Percentiles rank a stretch among this genome's conserved stretches.
These are phyloP conservation scores for Calyptommatus sinebrachiatus DNA, from an alignment of 2,113 vertebrate species.

Conservation along the genomic window DNA sequence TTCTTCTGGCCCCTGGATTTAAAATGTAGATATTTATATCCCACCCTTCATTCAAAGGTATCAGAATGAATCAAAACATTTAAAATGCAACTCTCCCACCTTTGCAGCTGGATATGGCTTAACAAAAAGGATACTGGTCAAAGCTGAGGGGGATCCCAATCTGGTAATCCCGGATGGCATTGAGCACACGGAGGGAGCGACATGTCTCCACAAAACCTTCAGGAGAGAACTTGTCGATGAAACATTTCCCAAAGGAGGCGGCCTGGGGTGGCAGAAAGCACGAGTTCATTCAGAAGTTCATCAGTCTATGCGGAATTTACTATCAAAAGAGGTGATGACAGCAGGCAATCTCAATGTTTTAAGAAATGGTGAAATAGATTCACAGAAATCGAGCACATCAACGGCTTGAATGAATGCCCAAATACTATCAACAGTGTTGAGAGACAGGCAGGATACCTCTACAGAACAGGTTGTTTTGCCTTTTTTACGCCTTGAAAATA, in stretches of 20 bases:
- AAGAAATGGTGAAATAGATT: too few relatives aligned
- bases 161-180: slow-evolving; percentile 82
- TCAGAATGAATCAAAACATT: too few relatives aligned
- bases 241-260: slow-evolving; percentile 87
- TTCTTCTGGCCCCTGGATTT: not conserved
- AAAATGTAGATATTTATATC: too few relatives aligned
- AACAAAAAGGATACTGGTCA: slow-evolving; percentile 76
- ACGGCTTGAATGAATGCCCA: not conserved
- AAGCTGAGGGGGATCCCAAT: slow-evolving; percentile 85
- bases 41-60: too few relatives aligned
- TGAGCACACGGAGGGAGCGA: slow-evolving; percentile 83
- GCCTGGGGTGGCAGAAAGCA: slow-evolving; percentile 63
- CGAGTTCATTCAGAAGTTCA: not conserved
- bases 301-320: too few relatives aligned
- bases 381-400: not conserved
- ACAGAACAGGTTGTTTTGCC: too few relatives aligned
- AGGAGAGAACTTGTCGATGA: slow-evolving; percentile 79
- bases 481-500: too few relatives aligned
- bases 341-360: too few relatives aligned
- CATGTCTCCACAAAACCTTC: slow-evolving; percentile 82
- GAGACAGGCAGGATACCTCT: not conserved
- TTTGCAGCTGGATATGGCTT: too few relatives aligned
- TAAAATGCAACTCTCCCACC: too few relatives aligned
- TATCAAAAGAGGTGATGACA: too few relatives aligned
- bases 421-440: not conserved